These are phyloP conservation scores for Isurus oxyrinchus DNA, from an alignment of 2,113 vertebrate genomes.

Conservation along the genomic window DNA sequence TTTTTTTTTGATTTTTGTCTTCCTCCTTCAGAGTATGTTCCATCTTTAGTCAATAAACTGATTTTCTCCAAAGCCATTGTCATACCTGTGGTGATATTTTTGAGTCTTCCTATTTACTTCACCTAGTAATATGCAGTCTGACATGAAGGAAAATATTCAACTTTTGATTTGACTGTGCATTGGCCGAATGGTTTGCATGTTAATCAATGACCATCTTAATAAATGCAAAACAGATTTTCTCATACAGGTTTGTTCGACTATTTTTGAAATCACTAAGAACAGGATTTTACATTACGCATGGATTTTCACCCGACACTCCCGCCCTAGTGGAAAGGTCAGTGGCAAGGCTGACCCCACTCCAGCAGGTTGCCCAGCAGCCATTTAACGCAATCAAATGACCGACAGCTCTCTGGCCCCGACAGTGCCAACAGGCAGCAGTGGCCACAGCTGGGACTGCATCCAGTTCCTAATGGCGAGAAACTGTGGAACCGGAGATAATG, in stretches of 20 bases:
- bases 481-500: background rate
- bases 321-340: too few relatives aligned
- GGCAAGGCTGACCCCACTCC: too few relatives aligned
- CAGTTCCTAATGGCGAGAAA: background rate
- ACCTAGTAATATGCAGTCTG: background rate
- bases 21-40: background rate
- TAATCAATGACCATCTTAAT: background rate
- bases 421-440: too few relatives aligned
- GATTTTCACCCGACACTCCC: background rate
- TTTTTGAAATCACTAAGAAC: background rate
- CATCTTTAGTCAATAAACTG: background rate
- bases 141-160: background rate
- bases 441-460: background rate
- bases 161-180: background rate
- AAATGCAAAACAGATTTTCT: background rate
- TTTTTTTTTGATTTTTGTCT: background rate
- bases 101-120: background rate
- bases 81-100: background rate
- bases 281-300: background rate
- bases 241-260: background rate
- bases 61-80: background rate
- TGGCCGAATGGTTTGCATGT: background rate
- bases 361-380: too few relatives aligned
- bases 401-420: too few relatives aligned
- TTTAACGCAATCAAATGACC: too few relatives aligned